Evolutionary conservation across 2,888 invertebrate genomes (phyloP).

Genomic region (Mythimna pallens): DNA sequence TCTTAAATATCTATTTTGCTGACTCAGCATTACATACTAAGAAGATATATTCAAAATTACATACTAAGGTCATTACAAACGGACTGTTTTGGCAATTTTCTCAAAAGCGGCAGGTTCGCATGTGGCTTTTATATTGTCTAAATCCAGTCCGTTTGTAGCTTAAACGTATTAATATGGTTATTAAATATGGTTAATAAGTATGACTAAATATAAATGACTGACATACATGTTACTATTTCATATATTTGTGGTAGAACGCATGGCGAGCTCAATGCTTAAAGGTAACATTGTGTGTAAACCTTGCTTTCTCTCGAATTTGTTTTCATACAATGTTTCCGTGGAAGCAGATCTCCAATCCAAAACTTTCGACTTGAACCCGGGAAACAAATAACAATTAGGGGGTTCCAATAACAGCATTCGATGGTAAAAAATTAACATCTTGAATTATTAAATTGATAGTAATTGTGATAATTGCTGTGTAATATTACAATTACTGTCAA

Average conservation of each 20-base stretch:
- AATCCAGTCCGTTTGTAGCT: background rate
- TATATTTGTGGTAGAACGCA: background rate
- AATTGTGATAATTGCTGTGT: background rate
- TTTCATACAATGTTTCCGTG: background rate
- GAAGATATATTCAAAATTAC: background rate
- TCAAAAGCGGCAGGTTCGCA: no score
- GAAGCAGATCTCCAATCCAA: constrained; percentile 9
- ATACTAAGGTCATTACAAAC: background rate
- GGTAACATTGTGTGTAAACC: background rate
- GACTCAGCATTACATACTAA: background rate
- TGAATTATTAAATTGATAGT: background rate
- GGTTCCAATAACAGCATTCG: constrained; percentile 17
- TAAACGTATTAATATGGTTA: background rate
- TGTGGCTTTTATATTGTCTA: background rate
- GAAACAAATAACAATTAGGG: constrained; percentile 21
- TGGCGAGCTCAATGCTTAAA: constrained; percentile 2
- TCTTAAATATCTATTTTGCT: constrained; percentile 14
- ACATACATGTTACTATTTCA: constrained; percentile 1
- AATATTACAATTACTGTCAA: background rate
- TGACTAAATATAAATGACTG: constrained; percentile 9
- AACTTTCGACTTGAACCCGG: constrained; percentile 5
- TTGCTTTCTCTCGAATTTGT: background rate
- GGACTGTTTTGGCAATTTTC: background rate
- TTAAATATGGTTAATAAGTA: background rate
- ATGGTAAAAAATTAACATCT: background rate